These are phyloP conservation scores for Lepidochitona cinerea DNA, from an alignment of 2,888 invertebrate genomes.

Conservation along the genomic window DNA sequence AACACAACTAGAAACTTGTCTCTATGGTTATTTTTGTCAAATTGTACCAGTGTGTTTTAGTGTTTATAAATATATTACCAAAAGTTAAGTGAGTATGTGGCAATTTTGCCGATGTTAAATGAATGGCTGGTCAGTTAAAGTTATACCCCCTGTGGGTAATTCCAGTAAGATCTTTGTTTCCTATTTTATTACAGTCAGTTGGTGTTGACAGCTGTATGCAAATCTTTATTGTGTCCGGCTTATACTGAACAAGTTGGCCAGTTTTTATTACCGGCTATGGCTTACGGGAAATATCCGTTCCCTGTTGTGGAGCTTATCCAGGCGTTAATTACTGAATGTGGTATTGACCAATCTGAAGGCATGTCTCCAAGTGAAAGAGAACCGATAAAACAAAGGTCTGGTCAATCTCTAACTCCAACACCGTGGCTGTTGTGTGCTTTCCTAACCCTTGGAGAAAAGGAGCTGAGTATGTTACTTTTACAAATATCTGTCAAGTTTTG, in stretches of 20 bases:
- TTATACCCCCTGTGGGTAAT: too few species aligned
- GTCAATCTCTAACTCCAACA: conserved; percentile 72
- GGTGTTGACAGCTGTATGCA: conserved; percentile 43
- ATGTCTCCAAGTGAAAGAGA: conserved; percentile 5
- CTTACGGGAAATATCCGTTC: conserved; percentile 60
- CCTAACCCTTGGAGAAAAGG: conserved; percentile 77
- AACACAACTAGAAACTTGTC: too few species aligned
- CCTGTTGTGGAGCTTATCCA: conserved; percentile 65
- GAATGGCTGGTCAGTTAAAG: too few species aligned
- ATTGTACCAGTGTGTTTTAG: too few species aligned
- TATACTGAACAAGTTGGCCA: conserved; percentile 66
- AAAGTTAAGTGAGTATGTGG: too few species aligned
- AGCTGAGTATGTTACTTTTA: conserved; percentile 1
- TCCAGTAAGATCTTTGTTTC: too few species aligned
- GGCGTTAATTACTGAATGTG: conserved; percentile 44
- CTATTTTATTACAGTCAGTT: conserved; percentile 43
- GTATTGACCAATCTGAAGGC: not conserved
- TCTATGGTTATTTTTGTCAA: too few species aligned
- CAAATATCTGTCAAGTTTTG: not conserved
- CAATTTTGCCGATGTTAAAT: too few species aligned
- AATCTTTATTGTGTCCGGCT: conserved; percentile 60
- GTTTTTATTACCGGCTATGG: conserved; percentile 68
- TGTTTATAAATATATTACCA: too few species aligned
- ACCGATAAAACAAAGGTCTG: conserved; percentile 11
- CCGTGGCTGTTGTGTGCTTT: conserved; percentile 81